These are phyloP conservation scores for Pelagia noctiluca DNA, from an alignment of 30 jellyfish, hydroid and myxozoan genomes.

Conservation along the genomic window DNA sequence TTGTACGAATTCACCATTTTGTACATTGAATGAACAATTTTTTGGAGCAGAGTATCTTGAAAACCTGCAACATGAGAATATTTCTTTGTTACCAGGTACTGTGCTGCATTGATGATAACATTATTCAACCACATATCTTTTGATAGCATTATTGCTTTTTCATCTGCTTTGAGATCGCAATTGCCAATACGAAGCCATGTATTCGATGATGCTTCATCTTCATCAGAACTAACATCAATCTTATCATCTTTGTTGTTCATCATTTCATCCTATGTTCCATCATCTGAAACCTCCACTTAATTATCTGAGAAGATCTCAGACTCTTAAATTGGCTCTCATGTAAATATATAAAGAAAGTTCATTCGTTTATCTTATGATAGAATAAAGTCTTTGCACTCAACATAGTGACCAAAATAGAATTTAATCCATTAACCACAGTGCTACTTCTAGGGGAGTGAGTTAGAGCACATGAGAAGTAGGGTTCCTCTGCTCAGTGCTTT, in stretches of 20 bases:
- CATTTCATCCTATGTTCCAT: background rate
- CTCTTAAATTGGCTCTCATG: slow-evolving; percentile 16
- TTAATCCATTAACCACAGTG: too few species aligned
- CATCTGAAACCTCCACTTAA: slow-evolving; percentile 16
- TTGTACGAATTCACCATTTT: background rate
- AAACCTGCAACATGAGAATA: slow-evolving; percentile 17
- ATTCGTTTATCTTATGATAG: too few species aligned
- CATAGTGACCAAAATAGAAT: too few species aligned
- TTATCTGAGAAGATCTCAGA: slow-evolving; percentile 26
- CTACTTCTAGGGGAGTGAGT: too few species aligned
- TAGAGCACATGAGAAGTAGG: too few species aligned
- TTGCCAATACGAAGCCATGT: slow-evolving; percentile 10
- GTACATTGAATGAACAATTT: background rate
- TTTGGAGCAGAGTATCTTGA: slow-evolving; percentile 20
- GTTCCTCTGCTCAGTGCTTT: too few species aligned
- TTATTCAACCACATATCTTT: slow-evolving; percentile 24
- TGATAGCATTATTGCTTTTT: background rate
- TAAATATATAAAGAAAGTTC: slow-evolving; percentile 3
- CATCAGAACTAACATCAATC: background rate
- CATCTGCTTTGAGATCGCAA: background rate
- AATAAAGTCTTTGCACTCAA: too few species aligned
- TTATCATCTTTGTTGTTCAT: background rate
- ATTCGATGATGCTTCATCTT: slow-evolving; percentile 16
- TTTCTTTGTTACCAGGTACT: background rate
- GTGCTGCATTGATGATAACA: slow-evolving; percentile 13